A percentile compares a stretch with the other conserved stretches of the same genome.
These are phyloP conservation scores for Rhinogobio ventralis DNA, from an alignment of 2,797 vertebrate genomes.

Conservation along the genomic window DNA sequence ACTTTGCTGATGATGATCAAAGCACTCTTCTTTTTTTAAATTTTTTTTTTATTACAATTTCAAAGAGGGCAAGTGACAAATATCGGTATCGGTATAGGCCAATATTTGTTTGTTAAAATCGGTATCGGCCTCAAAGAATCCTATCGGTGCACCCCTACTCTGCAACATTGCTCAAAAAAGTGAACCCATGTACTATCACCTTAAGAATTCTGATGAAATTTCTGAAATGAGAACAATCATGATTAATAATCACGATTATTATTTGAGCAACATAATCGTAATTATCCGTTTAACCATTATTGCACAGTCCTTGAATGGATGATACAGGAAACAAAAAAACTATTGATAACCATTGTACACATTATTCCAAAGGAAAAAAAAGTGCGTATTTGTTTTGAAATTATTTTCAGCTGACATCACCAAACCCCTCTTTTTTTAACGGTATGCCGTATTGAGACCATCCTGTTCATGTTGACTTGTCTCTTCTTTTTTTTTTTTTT, in stretches of 20 bases:
- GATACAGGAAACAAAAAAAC: background rate
- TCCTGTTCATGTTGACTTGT: background rate
- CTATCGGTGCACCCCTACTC: too few relatives aligned
- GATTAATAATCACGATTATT: background rate
- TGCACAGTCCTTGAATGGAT: background rate
- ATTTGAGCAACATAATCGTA: background rate
- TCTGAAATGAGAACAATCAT: background rate
- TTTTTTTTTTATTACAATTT: too few relatives aligned
- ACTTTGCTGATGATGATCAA: too few relatives aligned
- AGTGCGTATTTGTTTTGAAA: background rate
- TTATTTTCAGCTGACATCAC: constrained; percentile 2
- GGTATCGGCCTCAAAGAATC: too few relatives aligned
- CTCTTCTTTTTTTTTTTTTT: too few relatives aligned
- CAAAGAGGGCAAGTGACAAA: too few relatives aligned
- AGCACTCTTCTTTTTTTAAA: too few relatives aligned
- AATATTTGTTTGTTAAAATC: too few relatives aligned
- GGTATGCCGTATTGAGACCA: background rate
- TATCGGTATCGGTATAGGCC: too few relatives aligned
- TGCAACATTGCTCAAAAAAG: too few relatives aligned
- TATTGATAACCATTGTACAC: too few relatives aligned
- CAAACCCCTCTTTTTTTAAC: background rate
- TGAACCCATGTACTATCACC: too few relatives aligned
- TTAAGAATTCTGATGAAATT: background rate
- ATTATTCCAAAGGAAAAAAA: background rate
- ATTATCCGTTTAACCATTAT: background rate